A percentile compares a stretch with the other conserved stretches of the same genome.
phyloP scores from a whole-genome alignment of 2,888 invertebrate species.

The Philereme vetulata region DNA sequence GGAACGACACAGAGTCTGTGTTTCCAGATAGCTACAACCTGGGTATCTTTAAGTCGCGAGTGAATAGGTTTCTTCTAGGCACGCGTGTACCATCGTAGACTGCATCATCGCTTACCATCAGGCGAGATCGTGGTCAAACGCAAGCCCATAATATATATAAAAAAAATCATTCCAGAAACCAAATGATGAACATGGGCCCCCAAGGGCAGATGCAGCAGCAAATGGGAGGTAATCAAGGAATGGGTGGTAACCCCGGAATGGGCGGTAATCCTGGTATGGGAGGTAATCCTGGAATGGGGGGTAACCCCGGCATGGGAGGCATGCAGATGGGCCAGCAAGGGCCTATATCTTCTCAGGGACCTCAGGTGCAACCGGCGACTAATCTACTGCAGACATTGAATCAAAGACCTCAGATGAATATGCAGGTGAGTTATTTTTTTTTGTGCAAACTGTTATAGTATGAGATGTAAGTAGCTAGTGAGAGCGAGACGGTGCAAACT shows the following conservation, averaged over 20 bases:
- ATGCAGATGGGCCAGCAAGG: conserved; percentile 76
- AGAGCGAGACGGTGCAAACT: too few species aligned
- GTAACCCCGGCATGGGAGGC: conserved; percentile 63
- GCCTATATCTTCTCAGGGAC: conserved; percentile 74
- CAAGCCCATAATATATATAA: too few species aligned
- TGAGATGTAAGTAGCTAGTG: too few species aligned
- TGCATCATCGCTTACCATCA: too few species aligned
- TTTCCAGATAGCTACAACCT: too few species aligned
- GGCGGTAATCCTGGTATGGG: conserved; percentile 67
- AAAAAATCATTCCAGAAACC: conserved; percentile 71
- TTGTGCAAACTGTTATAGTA: too few species aligned
- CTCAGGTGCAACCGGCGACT: conserved; percentile 84
- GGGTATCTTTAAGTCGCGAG: too few species aligned
- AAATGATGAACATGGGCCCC: conserved; percentile 83
- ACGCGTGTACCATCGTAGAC: too few species aligned
- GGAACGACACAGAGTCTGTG: too few species aligned
- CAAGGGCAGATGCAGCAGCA: conserved; percentile 82
- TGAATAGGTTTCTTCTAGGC: too few species aligned
- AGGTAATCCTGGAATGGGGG: conserved; percentile 64
- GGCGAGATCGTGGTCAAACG: too few species aligned
- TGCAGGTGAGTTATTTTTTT: conserved; percentile 56
- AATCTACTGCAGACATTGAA: conserved; percentile 90
- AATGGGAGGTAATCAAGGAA: conserved; percentile 63
- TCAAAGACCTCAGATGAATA: conserved; percentile 85
- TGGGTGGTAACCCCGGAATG: conserved; percentile 64